Evolutionary conservation across 2,113 vertebrate species (phyloP), one percentile per base, ranked within the genome.

Genomic region (Talpa occidentalis): DNA sequence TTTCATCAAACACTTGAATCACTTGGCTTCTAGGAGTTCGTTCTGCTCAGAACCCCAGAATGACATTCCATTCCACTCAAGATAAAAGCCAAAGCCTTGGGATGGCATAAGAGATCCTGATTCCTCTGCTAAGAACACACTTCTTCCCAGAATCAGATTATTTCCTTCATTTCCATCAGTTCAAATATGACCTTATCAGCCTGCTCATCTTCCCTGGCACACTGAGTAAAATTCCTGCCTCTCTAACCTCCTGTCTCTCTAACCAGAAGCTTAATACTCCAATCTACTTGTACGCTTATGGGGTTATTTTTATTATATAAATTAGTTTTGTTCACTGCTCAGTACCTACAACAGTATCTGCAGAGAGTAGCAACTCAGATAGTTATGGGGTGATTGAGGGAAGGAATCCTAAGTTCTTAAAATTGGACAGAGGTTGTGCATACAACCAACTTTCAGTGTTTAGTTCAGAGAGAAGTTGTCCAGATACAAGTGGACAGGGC

Each of bases 331-430:
- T 78, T 59, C 54, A 72, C 22, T 14, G n/a, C 21, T 30, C 37
- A 67, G 30, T n/a, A 60, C n/a, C 16, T 73, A 70, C 35, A 26
- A 35, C 16, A 72, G 32, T 47, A 17, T n/a, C 40, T 54, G 6
- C 42, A 60, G 12, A 44, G 32, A 77, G 35, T 60, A 90, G n/a
- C 49, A 22, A 78, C 52, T 76, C 16, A 67, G 30, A 28, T 72
- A 77, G 59, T 89, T 86, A 44, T 52, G 26, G 42, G 52, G 40
- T 59, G 32, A 69, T 40, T 37, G 12, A 35, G 10, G 10, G 42
- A 94, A 78, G 35, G 66, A 91, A 85, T 67, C 10, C 42, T 67
- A 81, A 67, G 11, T 17, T 60, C 59, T 88, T n/a, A 49, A 91
- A 88, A 89, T 11, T 47, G 24, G 42, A 91, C 49, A 79, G 56